Evolutionary conservation across 2,888 invertebrate species (phyloP), one percentile per base, ranked within the genome.

Genomic region (Melanotus villosus): DNA sequence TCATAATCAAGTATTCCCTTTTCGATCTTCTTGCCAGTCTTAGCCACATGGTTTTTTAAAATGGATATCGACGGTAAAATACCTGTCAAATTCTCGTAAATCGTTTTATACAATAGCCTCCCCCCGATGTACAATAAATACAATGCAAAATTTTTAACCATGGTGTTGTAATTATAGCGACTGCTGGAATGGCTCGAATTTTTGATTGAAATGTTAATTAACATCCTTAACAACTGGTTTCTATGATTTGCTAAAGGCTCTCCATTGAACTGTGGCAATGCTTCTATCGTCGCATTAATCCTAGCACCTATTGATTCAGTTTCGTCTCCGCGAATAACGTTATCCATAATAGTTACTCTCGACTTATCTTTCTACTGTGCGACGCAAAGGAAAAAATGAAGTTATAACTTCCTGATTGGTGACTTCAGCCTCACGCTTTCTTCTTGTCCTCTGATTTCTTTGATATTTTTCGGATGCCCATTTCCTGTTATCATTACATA

Each of bases 401-500:
- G 57, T 52, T 23, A 52, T 23, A 23, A 23, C 52, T 23, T 18
- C 18, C 38, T 57, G 36, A 38, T 57, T 38, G 19, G 36, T 38
- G 12, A 57, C 38, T 38, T 57, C 38, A 23, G 5, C 12, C 30
- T 57, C 57, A 10, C 57, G 36, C 38, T 57, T 57, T 41, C 38
- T 57, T 57, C 19, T 57, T 12, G 38, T 10, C 30, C 57, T 57
- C 12, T 38, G 14, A 30, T 57, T 38, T 57, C 57, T 57, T 57
- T 38, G 57, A 30, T 57, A 57, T n/a, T 57, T 57, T 38, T 57
- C 23, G 26, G 57, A 19, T 38, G 38, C n/a, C 57, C 57, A 57
- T 38, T 57, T 57, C 56, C n/a, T 34, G 2, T 36, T 56, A 1
- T 56, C 36, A 32, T 56, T 19, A 56, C 5, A 32, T 32, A 19